These are phyloP conservation scores for Cerastis leucographa DNA, from an alignment of 2,888 invertebrate genomes.

Conservation along the genomic window DNA sequence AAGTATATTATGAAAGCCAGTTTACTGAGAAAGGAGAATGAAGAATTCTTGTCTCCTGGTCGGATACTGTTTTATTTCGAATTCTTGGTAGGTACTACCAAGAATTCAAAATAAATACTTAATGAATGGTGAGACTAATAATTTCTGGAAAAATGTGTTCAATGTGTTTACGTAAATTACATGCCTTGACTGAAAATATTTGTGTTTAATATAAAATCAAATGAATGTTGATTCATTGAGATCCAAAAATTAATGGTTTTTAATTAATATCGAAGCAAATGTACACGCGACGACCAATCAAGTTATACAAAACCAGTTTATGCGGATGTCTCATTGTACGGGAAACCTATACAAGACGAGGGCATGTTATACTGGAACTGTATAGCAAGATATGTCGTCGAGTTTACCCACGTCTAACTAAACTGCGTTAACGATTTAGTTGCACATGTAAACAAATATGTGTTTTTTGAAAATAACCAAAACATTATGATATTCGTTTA, in stretches of 20 bases:
- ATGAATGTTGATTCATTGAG: not conserved
- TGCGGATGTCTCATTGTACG: too few species aligned
- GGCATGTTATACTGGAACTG: too few species aligned
- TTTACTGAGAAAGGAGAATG: not conserved
- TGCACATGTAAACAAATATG: too few species aligned
- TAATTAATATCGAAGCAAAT: not conserved
- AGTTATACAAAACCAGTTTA: too few species aligned
- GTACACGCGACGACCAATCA: too few species aligned
- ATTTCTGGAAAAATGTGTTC: not conserved
- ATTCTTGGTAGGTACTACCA: too few species aligned
- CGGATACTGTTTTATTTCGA: not conserved
- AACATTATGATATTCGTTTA: too few species aligned
- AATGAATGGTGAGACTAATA: not conserved
- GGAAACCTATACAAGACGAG: too few species aligned
- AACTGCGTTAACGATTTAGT: not conserved
- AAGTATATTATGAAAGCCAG: conserved; percentile 12
- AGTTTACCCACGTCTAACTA: not conserved
- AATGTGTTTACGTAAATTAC: not conserved
- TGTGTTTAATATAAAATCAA: not conserved
- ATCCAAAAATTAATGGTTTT: not conserved
- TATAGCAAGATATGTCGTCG: too few species aligned
- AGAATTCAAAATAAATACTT: too few species aligned
- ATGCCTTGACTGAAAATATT: not conserved
- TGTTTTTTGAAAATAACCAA: too few species aligned
- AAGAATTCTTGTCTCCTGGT: not conserved